Percentiles rank a stretch among this genome's conserved stretches.
phyloP scores from a whole-genome alignment of 2,888 invertebrate species.

The Hoplodrina blanda region DNA sequence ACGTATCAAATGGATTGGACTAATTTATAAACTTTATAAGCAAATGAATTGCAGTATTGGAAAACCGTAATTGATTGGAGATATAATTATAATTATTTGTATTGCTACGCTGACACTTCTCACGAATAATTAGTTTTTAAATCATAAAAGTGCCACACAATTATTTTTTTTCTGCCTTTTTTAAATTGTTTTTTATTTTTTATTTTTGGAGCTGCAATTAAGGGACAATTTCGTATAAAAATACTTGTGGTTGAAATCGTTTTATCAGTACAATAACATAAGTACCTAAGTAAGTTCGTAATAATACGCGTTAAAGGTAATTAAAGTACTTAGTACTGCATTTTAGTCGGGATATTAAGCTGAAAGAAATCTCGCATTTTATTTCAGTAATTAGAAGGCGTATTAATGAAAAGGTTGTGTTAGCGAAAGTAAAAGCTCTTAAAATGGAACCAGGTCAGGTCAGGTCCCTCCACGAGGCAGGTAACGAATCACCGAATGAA shows the following conservation, averaged over 20 bases:
- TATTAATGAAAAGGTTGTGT: conserved; percentile 29
- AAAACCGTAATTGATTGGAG: not conserved
- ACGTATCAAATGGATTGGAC: not conserved
- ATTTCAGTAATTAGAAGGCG: conserved; percentile 25
- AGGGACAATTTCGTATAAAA: not conserved
- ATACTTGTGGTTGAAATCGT: not conserved
- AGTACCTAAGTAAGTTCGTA: not conserved
- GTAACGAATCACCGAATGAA: conserved; percentile 38
- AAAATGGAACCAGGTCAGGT: conserved; percentile 54
- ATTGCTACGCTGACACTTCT: too few relatives aligned
- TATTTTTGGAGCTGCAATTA: not conserved
- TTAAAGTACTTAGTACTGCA: not conserved
- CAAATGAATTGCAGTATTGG: not conserved
- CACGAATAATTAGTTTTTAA: too few relatives aligned
- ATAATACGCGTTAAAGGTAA: too few relatives aligned
- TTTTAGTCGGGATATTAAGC: not conserved
- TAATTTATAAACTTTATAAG: not conserved
- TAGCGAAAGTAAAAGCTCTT: conserved; percentile 42
- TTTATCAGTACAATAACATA: not conserved
- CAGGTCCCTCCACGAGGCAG: conserved; percentile 27
- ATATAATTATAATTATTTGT: too few relatives aligned
- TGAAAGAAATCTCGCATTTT: conserved; percentile 18
- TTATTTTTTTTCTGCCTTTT: not conserved
- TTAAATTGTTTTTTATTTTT: not conserved
- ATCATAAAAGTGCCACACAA: too few relatives aligned